phyloP scores from a whole-genome alignment of 2,113 vertebrate genomes.

The Lasiurus borealis region DNA sequence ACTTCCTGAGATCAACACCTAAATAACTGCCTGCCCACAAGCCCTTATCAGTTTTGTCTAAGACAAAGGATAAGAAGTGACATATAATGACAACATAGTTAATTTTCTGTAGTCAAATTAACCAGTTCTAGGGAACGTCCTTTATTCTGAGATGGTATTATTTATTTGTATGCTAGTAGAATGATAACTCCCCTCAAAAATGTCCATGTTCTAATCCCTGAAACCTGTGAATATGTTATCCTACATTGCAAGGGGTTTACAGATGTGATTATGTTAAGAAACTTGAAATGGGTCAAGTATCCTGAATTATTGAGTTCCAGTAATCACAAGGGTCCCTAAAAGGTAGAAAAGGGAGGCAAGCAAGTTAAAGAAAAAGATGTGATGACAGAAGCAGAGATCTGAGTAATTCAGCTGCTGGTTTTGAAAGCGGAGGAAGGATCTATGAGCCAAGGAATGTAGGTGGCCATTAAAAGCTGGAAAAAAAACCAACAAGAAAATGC shows the following conservation, averaged over 20 bases:
- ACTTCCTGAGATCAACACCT: background rate
- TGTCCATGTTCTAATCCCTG: background rate
- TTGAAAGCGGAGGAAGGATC: background rate
- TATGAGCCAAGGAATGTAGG: background rate
- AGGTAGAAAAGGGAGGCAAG: background rate
- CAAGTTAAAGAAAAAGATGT: constrained; percentile 7
- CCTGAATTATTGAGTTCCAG: background rate
- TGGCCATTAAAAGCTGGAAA: background rate
- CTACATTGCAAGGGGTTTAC: background rate
- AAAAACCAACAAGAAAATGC: background rate
- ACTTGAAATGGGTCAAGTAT: background rate
- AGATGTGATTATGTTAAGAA: constrained; percentile 4
- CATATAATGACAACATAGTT: background rate
- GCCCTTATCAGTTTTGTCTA: background rate
- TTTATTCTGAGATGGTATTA: background rate
- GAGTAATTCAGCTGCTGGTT: background rate
- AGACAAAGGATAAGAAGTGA: background rate
- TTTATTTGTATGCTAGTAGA: background rate
- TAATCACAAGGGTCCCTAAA: background rate
- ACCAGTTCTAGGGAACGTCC: background rate
- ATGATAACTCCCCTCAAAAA: background rate
- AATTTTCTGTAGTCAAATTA: constrained; percentile 28
- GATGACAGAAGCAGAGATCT: background rate
- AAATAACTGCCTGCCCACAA: background rate
- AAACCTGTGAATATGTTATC: background rate